These are phyloP conservation scores for Alligator sinensis DNA, from an alignment of 2,113 vertebrate species.

Conservation along the genomic window DNA sequence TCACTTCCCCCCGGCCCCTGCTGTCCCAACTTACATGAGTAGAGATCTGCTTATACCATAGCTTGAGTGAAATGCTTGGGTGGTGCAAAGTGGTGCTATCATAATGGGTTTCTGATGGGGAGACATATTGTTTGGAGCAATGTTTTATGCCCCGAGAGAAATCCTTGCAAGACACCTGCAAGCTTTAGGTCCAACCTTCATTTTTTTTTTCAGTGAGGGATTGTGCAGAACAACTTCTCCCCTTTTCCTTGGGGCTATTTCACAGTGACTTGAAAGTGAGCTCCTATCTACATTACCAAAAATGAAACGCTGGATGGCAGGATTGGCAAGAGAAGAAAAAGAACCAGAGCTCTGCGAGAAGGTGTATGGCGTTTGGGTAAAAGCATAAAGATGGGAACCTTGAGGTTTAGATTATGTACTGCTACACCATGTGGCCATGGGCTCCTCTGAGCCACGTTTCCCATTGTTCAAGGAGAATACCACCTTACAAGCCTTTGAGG, in stretches of 20 bases:
- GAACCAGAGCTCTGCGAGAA: neutral
- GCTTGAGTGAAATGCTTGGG: neutral
- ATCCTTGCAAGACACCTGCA: slow-evolving; percentile 23
- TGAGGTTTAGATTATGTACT: rapidly evolving
- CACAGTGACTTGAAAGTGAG: neutral
- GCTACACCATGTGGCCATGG: neutral
- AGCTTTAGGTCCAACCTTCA: slow-evolving; percentile 39
- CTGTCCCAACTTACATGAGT: neutral
- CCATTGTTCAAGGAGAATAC: neutral
- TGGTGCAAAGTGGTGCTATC: slow-evolving; percentile 53
- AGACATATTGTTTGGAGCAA: slow-evolving; percentile 41
- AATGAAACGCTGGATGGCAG: neutral
- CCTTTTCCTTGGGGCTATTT: neutral
- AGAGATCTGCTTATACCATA: neutral
- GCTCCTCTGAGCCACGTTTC: neutral
- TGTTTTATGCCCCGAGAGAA: slow-evolving; percentile 38
- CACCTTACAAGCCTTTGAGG: neutral
- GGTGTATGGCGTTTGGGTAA: rapidly evolving
- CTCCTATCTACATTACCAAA: neutral
- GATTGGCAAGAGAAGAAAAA: neutral
- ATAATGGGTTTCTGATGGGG: slow-evolving; percentile 18
- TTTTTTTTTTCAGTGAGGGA: neutral
- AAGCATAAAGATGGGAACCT: neutral
- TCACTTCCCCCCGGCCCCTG: too few species aligned
- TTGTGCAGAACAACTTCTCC: slow-evolving; percentile 10